Conservation (phyloP, 1,140 invertebrate genomes). For the Eriocheir sinensis region DNA sequence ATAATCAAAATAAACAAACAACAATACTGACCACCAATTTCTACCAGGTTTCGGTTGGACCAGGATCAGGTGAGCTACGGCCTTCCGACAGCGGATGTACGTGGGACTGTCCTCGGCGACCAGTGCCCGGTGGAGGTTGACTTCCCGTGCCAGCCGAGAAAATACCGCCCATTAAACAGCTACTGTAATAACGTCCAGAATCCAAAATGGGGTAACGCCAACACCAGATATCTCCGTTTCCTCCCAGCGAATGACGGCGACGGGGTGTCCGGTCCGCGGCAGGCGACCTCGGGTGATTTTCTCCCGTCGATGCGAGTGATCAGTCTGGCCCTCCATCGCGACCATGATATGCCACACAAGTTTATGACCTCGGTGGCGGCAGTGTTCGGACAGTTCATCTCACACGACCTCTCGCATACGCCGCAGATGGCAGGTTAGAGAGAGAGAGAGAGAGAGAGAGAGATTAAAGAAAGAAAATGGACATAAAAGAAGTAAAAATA, state of each 20-base stretch:
- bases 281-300: conserved; percentile 78
- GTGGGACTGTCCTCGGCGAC: conserved; percentile 81
- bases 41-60: conserved; percentile 82
- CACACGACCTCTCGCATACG: conserved; percentile 68
- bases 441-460: too few species aligned
- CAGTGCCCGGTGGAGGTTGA: conserved; percentile 83
- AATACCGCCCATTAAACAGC: conserved; percentile 86
- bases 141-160: conserved; percentile 83
- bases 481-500: too few species aligned
- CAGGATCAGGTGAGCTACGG: conserved; percentile 83
- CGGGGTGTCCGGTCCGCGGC: conserved; percentile 81
- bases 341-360: conserved; percentile 83
- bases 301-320: conserved; percentile 87
- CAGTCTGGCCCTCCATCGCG: conserved; percentile 84
- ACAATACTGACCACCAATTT: too few species aligned
- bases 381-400: conserved; percentile 80
- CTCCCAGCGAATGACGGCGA: conserved; percentile 89
- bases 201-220: conserved; percentile 89
- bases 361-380: conserved; percentile 88
- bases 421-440: too few species aligned
- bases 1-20: too few species aligned
- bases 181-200: conserved; percentile 97
- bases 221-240: conserved; percentile 90
- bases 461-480: too few species aligned
- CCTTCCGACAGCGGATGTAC: conserved; percentile 83